Evolutionary conservation across 2,888 invertebrate species (phyloP).

Genomic region (Marronus borbonicus): DNA sequence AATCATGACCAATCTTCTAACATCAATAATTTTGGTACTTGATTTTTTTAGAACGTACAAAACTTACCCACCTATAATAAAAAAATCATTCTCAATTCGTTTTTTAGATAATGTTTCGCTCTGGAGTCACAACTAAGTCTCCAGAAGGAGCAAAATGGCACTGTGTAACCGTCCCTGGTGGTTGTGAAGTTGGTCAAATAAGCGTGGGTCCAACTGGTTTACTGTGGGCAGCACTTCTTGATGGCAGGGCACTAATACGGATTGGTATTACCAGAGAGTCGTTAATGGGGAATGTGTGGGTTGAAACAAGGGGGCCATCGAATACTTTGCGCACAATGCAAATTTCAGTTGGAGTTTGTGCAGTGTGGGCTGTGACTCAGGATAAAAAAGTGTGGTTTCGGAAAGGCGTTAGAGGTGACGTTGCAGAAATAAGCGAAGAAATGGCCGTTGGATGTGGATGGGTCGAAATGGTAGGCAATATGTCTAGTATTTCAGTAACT

Average conservation of each 20-base stretch:
- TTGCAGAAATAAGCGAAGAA: constrained; percentile 81
- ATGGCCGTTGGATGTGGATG: constrained; percentile 87
- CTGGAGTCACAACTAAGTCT: constrained; percentile 80
- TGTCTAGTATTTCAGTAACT: constrained; percentile 88
- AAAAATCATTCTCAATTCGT: no score
- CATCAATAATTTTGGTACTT: no score
- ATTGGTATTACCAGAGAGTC: constrained; percentile 83
- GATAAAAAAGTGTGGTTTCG: constrained; percentile 92
- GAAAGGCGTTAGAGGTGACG: constrained; percentile 81
- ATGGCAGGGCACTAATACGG: constrained; percentile 87
- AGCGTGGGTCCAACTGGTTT: constrained; percentile 89
- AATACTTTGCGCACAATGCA: constrained; percentile 81
- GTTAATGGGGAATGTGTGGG: constrained; percentile 80
- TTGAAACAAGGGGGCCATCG: constrained; percentile 84
- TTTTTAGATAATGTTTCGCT: constrained; percentile 15
- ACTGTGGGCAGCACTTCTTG: constrained; percentile 90
- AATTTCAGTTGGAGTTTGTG: constrained; percentile 86
- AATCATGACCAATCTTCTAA: no score
- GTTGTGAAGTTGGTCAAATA: constrained; percentile 88
- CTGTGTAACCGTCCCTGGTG: constrained; percentile 82
- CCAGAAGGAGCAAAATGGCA: constrained; percentile 94
- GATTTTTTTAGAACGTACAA: no score
- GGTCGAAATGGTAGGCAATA: constrained; percentile 92
- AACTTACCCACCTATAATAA: no score
- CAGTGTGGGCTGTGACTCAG: constrained; percentile 86